A percentile compares a stretch with the other conserved stretches of the same genome.
These are phyloP conservation scores for Eulemur mongoz DNA, from an alignment of 2,797 vertebrate species.

Conservation along the genomic window DNA sequence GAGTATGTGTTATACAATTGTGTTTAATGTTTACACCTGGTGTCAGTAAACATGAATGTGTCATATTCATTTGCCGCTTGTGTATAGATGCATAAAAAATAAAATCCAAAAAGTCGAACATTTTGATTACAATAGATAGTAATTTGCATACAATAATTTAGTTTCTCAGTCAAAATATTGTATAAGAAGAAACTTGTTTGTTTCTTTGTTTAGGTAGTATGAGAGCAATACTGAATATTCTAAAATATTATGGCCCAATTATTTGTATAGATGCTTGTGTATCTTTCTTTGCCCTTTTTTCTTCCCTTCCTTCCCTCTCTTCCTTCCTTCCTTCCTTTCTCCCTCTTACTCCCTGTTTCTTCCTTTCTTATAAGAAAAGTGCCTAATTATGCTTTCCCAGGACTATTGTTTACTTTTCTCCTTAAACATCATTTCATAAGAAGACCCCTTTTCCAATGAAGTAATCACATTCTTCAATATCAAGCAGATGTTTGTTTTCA, in stretches of 20 bases:
- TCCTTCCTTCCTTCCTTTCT: rapidly evolving
- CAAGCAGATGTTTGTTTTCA: constrained; percentile 52
- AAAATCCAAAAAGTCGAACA: background rate
- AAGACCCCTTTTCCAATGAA: background rate
- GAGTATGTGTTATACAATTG: background rate
- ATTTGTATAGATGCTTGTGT: background rate
- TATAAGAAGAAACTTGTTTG: background rate
- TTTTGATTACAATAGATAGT: background rate
- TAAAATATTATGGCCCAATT: background rate
- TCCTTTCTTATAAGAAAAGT: background rate
- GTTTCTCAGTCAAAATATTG: background rate
- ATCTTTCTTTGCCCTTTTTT: background rate
- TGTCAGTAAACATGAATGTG: background rate
- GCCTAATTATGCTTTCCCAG: constrained; percentile 3
- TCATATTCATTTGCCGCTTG: background rate
- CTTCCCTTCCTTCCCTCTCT: rapidly evolving
- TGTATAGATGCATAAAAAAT: background rate
- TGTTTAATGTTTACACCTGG: background rate
- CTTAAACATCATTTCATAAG: background rate
- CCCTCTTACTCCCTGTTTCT: background rate
- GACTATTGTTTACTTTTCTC: constrained; percentile 64
- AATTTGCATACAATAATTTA: background rate
- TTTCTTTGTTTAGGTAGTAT: background rate
- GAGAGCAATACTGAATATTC: background rate
- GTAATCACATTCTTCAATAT: background rate